Conservation (phyloP, 2,888 invertebrate species). For the Endomychus coccineus region DNA sequence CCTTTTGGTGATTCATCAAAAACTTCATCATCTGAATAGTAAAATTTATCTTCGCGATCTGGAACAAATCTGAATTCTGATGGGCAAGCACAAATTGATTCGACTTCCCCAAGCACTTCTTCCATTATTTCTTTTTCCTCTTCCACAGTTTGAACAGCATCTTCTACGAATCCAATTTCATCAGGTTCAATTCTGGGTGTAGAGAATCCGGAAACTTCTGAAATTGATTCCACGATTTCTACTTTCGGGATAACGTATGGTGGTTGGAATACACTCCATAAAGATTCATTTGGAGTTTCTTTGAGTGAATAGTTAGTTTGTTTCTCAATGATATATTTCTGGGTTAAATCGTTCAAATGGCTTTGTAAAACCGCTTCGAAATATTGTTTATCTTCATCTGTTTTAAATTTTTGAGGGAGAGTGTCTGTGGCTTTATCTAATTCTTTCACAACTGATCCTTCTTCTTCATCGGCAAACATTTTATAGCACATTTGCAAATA, state of each 20-base stretch:
- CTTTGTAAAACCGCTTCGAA: slow-evolving; percentile 8
- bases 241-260: no score
- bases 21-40: slow-evolving; percentile 11
- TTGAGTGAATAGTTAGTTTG: no score
- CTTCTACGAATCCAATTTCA: slow-evolving; percentile 2
- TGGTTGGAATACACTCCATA: no score
- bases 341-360: slow-evolving; percentile 9
- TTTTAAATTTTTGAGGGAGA: slow-evolving; percentile 8
- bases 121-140: neutral
- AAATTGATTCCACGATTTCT: no score
- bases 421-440: neutral
- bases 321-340: no score
- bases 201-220: slow-evolving; percentile 6
- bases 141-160: slow-evolving; percentile 1
- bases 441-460: neutral
- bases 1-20: no score
- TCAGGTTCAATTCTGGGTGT: slow-evolving; percentile 1
- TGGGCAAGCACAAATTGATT: slow-evolving; percentile 4
- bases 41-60: slow-evolving; percentile 2
- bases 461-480: slow-evolving; percentile 6
- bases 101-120: neutral
- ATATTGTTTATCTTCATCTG: slow-evolving; percentile 7
- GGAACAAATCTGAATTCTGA: slow-evolving; percentile 2
- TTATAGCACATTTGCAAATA: slow-evolving; percentile 14
- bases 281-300: no score